Percentiles rank a stretch among this genome's conserved stretches.
Conservation (phyloP, 1,140 invertebrate genomes). For the Drosophila mojavensis region DNA sequence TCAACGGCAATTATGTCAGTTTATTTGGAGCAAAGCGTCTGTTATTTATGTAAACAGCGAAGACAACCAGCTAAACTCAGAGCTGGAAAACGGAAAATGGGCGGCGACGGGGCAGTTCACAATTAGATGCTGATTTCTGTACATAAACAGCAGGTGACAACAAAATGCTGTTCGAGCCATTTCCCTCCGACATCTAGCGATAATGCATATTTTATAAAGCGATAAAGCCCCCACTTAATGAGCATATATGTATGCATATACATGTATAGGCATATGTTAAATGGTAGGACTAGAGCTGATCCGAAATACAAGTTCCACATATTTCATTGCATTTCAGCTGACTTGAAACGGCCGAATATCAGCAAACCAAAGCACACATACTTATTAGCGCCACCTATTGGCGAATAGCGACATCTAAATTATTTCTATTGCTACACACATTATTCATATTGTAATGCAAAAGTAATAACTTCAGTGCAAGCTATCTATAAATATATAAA, state of each 20-base stretch:
- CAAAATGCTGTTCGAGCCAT: constrained; percentile 40
- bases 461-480: too few species aligned
- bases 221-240: constrained; percentile 47
- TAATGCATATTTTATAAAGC: constrained; percentile 68
- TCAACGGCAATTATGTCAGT: constrained; percentile 80
- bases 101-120: constrained; percentile 69
- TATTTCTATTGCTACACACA: too few species aligned
- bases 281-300: constrained; percentile 3
- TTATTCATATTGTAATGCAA: too few species aligned
- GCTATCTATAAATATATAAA: too few species aligned
- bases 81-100: constrained; percentile 43
- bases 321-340: constrained; percentile 34
- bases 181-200: constrained; percentile 63
- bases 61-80: constrained; percentile 18
- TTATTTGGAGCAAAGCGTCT: constrained; percentile 80
- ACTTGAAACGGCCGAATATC: constrained; percentile 2
- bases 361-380: background rate
- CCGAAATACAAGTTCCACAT: constrained; percentile 15
- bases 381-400: background rate
- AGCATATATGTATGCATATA: constrained; percentile 1
- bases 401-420: too few species aligned
- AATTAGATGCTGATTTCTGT: constrained; percentile 77
- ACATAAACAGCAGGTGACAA: constrained; percentile 80
- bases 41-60: constrained; percentile 63
- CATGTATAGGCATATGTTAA: constrained; percentile 28